Base-by-base conservation (phyloP, 1,140 invertebrate genomes). In the Bursaphelenchus mucronatus region DNA sequence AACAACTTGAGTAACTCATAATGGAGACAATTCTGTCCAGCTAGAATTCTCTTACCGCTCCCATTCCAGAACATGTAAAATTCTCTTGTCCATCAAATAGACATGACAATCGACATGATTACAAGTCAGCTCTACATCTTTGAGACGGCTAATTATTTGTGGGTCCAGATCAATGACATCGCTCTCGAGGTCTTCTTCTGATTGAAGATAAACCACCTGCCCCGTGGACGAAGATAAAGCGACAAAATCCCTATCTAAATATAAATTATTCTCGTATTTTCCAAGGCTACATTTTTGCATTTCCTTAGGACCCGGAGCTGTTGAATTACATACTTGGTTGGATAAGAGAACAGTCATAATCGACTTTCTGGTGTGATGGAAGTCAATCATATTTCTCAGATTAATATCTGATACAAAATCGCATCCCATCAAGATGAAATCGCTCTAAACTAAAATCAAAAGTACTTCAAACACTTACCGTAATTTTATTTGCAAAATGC, bases 131-230 rank as follows among this genome's bases (percentile, higher is more conserved):
- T 70, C 30, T 40, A 76, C 59, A n/a, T 73, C 51, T 4, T 47
- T 39, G 51, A 49, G 64, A 11, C 70, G 75, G 39, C 40, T 11
- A 50, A 64, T 61, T 11, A 41, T 10, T 17, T 46, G 21, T 21
- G 21, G 63, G 9, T 64, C 50, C 41, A 52, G 40, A 21, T 64
- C 50, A 17, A 64, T 40, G 41, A 61, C 63, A n/a, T 39, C 41
- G 13, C 11, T 59, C 21, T 56, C 74, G 51, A 71, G 76, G 51
- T 73, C 71, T 10, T 73, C 71, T 52, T 73, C 71, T n/a, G 75
- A 57, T 39, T 46, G 13, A 40, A 73, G 49, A 47, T 59, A 73
- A 21, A 76, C n/a, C 15, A 73, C 44, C 40, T 73, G 71, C 43
- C 52, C 57, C 11, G 44, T 70, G 21, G 61, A 52, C 30, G 68